A percentile compares a stretch with the other conserved stretches of the same genome.
Conservation (phyloP, 2,797 vertebrate species). For the Ctenopoma kingsleyae region DNA sequence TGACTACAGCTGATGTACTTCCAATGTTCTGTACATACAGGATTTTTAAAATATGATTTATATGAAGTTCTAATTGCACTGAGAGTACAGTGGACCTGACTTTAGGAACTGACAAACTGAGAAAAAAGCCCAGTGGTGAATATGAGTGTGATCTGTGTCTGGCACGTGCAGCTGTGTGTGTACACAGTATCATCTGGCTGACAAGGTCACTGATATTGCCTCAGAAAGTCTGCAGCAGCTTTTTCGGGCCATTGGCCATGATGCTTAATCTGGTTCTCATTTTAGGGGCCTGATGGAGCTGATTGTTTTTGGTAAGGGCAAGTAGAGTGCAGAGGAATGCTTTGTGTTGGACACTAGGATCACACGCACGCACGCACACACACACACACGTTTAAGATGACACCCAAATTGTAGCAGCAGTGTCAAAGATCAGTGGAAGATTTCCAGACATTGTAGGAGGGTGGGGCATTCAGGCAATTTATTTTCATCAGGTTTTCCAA, state of each 20-base stretch:
- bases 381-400: conserved; percentile 32
- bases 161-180: conserved; percentile 60
- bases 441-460: conserved; percentile 18
- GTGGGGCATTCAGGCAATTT: conserved; percentile 27
- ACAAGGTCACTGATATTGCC: conserved; percentile 70
- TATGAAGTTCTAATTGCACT: too few species aligned
- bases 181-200: conserved; percentile 72
- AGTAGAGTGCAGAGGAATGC: conserved; percentile 72
- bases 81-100: conserved; percentile 19
- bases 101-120: conserved; percentile 30
- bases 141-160: conserved; percentile 54
- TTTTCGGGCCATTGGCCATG: conserved; percentile 59
- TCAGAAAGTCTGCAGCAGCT: conserved; percentile 62
- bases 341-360: conserved; percentile 66
- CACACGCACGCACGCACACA: conserved; percentile 2
- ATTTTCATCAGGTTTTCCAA: conserved; percentile 23
- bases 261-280: conserved; percentile 82
- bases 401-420: conserved; percentile 47
- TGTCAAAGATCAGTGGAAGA: conserved; percentile 52
- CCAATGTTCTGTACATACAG: neutral
- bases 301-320: conserved; percentile 78
- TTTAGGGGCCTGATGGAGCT: conserved; percentile 73
- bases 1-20: too few species aligned
- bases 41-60: neutral
- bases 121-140: conserved; percentile 41